phyloP scores from a whole-genome alignment of 2,888 invertebrate genomes.

The Phyto melanocephala region DNA sequence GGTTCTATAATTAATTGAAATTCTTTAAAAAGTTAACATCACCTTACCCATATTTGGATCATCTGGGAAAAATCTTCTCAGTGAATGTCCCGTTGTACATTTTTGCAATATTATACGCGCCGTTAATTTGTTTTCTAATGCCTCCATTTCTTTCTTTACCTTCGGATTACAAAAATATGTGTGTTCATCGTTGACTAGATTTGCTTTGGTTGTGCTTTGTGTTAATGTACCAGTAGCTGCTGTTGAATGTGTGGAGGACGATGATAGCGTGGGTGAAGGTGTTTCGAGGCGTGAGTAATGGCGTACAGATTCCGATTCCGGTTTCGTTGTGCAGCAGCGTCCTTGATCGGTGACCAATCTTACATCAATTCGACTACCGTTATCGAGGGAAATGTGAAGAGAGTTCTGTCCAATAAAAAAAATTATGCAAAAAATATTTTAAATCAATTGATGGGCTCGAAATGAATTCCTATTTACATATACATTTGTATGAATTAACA shows the following conservation, averaged over 20 bases:
- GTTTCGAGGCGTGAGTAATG: conserved; percentile 69
- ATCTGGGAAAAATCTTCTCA: conserved; percentile 75
- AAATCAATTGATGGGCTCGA: no score
- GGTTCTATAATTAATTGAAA: not conserved
- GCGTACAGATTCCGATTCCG: conserved; percentile 68
- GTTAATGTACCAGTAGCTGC: conserved; percentile 50
- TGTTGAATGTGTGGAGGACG: conserved; percentile 64
- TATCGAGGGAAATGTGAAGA: conserved; percentile 74
- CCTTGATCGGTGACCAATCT: conserved; percentile 77
- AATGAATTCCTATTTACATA: no score
- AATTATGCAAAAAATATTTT: not conserved
- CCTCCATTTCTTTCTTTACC: conserved; percentile 71
- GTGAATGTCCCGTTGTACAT: conserved; percentile 72
- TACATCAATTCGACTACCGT: conserved; percentile 77
- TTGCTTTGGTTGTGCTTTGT: conserved; percentile 65
- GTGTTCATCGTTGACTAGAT: conserved; percentile 73
- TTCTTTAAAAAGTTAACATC: no score
- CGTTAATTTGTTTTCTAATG: conserved; percentile 73
- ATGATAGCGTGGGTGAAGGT: conserved; percentile 72
- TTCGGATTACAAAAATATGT: conserved; percentile 74
- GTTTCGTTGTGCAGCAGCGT: conserved; percentile 70
- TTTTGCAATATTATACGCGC: conserved; percentile 76
- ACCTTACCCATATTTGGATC: conserved; percentile 75
- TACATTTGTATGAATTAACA: no score
- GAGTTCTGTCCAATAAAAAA: conserved; percentile 69